These are phyloP conservation scores for Venustoraphidia nigricollis DNA, from an alignment of 2,888 invertebrate genomes.

Conservation along the genomic window DNA sequence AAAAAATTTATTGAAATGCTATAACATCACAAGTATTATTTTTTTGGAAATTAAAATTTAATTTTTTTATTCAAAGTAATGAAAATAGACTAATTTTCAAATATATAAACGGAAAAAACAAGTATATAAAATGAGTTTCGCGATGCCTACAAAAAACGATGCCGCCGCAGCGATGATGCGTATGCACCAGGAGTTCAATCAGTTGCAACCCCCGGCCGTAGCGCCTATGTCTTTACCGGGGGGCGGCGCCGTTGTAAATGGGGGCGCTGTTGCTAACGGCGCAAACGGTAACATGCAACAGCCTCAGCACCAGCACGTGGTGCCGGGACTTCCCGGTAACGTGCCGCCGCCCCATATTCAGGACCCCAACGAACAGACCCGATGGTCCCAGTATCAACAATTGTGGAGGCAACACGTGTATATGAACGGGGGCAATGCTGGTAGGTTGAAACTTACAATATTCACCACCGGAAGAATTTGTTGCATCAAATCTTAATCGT, in stretches of 20 bases:
- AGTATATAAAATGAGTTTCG: constrained; percentile 26
- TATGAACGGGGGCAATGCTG: constrained; percentile 39
- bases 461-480: too few relatives aligned
- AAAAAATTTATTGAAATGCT: too few relatives aligned
- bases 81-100: too few relatives aligned
- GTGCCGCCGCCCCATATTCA: constrained; percentile 40
- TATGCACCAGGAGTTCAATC: constrained; percentile 31
- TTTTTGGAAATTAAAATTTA: too few relatives aligned
- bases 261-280: constrained; percentile 30
- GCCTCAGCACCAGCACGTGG: constrained; percentile 43
- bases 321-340: constrained; percentile 41
- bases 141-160: constrained; percentile 26
- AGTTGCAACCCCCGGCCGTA: constrained; percentile 33
- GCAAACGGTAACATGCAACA: constrained; percentile 49
- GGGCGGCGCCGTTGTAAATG: constrained; percentile 21
- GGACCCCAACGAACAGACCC: constrained; percentile 36
- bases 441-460: too few relatives aligned
- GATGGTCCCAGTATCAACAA: constrained; percentile 62
- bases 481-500: too few relatives aligned
- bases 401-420: constrained; percentile 68
- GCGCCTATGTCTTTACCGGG: constrained; percentile 19
- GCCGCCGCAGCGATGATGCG: constrained; percentile 11
- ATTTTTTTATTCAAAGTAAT: too few relatives aligned
- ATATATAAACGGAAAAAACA: too few relatives aligned
- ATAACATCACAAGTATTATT: too few relatives aligned